Evolutionary conservation across 1,140 invertebrate species (phyloP).

Genomic region (Diorhabda carinulata): DNA sequence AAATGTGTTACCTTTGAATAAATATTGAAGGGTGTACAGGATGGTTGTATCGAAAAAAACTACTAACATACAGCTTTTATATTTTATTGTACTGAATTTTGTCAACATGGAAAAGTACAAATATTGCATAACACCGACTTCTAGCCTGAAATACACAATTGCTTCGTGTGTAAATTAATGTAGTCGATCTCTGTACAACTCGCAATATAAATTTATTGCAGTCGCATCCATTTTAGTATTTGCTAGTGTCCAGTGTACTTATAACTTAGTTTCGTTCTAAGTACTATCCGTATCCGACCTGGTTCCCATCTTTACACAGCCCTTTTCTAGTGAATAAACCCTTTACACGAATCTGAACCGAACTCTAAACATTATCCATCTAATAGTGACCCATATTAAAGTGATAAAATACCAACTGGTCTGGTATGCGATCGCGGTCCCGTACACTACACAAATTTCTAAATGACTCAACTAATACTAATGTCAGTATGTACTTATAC

Average conservation of each 20-base stretch:
- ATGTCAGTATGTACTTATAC: slow-evolving; percentile 41
- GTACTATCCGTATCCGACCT: slow-evolving; percentile 38
- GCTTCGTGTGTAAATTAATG: slow-evolving; percentile 37
- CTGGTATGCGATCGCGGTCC: slow-evolving; percentile 24
- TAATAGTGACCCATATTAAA: slow-evolving; percentile 22
- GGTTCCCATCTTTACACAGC: slow-evolving; percentile 42
- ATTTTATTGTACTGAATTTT: slow-evolving; percentile 51
- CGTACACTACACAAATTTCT: slow-evolving; percentile 39
- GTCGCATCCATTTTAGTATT: slow-evolving; percentile 33
- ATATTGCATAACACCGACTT: slow-evolving; percentile 50
- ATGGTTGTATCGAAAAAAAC: background rate
- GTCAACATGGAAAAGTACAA: slow-evolving; percentile 52
- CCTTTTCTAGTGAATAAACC: slow-evolving; percentile 34
- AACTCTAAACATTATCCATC: slow-evolving; percentile 28
- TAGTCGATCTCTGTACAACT: slow-evolving; percentile 21
- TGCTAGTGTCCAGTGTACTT: slow-evolving; percentile 41
- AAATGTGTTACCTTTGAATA: too few relatives aligned
- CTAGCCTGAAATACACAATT: slow-evolving; percentile 47
- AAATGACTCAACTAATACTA: slow-evolving; percentile 45
- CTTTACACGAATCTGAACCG: slow-evolving; percentile 30
- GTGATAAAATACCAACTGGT: slow-evolving; percentile 33
- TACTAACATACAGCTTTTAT: slow-evolving; percentile 39
- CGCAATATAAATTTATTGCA: slow-evolving; percentile 21
- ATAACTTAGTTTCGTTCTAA: slow-evolving; percentile 35
- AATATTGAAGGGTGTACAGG: too few relatives aligned